phyloP scores from a whole-genome alignment of 92 coral and sea anemone genomes.

The Phenganax stokvisi region DNA sequence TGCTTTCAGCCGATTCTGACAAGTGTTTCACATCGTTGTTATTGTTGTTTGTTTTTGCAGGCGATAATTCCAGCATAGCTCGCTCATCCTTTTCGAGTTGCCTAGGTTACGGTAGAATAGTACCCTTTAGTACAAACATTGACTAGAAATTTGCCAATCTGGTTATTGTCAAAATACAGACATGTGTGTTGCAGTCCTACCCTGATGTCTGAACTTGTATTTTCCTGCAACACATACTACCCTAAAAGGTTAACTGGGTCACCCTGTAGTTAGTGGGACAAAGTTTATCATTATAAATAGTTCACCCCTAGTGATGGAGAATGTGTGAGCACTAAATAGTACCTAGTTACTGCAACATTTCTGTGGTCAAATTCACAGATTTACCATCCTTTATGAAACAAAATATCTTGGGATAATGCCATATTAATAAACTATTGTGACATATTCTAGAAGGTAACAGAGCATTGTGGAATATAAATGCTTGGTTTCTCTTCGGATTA shows the following conservation, averaged over 20 bases:
- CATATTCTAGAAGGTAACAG: background rate
- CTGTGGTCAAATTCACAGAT: background rate
- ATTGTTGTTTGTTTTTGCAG: slow-evolving; percentile 54
- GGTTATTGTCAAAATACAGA: too few species aligned
- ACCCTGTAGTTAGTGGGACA: too few species aligned
- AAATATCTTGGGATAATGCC: background rate
- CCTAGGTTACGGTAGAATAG: background rate
- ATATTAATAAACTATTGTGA: background rate
- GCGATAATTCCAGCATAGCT: slow-evolving; percentile 27
- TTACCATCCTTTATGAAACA: background rate
- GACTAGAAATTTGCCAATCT: too few species aligned
- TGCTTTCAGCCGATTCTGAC: slow-evolving; percentile 79
- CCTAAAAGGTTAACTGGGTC: too few species aligned
- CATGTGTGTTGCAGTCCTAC: too few species aligned
- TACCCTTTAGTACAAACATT: too few species aligned
- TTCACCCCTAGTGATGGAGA: too few species aligned
- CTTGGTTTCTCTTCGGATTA: background rate
- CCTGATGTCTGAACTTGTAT: too few species aligned
- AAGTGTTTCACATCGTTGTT: slow-evolving; percentile 38
- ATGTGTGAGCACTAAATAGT: background rate
- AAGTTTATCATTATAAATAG: too few species aligned
- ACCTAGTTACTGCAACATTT: background rate
- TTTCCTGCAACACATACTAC: too few species aligned
- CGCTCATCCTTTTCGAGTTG: slow-evolving; percentile 28
- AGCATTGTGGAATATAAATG: background rate